Evolutionary conservation across 2,797 vertebrate species (phyloP).

Genomic region (Spinus pinus): DNA sequence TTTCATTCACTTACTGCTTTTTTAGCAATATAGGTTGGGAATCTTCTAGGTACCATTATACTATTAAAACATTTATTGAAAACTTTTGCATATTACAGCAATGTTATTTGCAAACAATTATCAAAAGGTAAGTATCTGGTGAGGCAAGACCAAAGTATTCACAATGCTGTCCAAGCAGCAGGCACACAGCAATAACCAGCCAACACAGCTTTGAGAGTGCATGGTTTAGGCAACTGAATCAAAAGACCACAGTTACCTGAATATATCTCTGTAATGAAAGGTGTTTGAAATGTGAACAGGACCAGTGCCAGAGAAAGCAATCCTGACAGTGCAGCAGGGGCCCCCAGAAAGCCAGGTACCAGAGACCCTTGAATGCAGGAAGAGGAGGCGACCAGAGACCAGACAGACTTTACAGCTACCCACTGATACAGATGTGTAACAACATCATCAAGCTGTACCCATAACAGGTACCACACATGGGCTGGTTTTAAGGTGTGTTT

Average conservation of each 20-base stretch:
- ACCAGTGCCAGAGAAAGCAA: neutral
- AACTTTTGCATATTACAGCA: neutral
- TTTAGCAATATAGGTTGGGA: neutral
- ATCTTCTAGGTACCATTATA: neutral
- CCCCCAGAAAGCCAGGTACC: neutral
- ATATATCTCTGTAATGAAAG: neutral
- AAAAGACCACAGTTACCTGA: neutral
- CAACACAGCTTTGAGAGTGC: rapidly evolving
- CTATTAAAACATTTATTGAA: neutral
- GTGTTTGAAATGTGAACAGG: neutral
- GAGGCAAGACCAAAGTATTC: neutral
- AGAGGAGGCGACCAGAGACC: neutral
- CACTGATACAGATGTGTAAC: neutral
- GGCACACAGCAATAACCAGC: neutral
- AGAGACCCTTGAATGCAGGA: neutral
- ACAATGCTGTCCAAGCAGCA: neutral
- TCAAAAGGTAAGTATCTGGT: neutral
- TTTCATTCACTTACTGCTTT: neutral
- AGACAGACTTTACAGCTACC: neutral
- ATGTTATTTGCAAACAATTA: neutral
- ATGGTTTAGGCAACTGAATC: neutral
- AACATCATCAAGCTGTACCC: neutral
- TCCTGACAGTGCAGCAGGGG: neutral
- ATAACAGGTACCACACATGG: rapidly evolving
- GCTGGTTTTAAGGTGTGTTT: neutral